Evolutionary conservation across 2,797 vertebrate genomes (phyloP), one percentile per base, ranked within the genome.

Genomic region (Pelochelys cantorii): DNA sequence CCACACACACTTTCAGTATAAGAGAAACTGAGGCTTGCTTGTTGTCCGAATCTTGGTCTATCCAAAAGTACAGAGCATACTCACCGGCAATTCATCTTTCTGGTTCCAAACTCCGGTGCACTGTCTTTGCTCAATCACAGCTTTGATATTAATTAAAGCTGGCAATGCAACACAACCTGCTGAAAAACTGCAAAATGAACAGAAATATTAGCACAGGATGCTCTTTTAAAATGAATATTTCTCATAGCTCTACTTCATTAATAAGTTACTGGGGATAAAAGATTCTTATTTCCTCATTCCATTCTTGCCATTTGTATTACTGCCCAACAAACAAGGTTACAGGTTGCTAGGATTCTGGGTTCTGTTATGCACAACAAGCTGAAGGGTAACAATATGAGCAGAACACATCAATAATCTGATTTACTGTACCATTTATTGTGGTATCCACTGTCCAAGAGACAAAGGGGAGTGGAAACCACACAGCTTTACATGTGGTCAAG

Each of bases 71-170:
- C 48, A 85, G 87, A 79, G 11, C 14, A 62, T 56, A 98, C 98
- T 98, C 95, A 98, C 98, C 80, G 98, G 98, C 71, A 98, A 96
- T 59, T 98, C 98, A 6, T 98, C 98, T 89, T 98, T 98, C 97
- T 98, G 98, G 93, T 98, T 98, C 98, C 98, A 98, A 68, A 98
- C 98, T 3, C 98, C 98, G 4, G 98, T 98, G 95, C 98, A 98
- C 97, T 98, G 98, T 87, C 98, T 98, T 88, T 98, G 98, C 79
- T 98, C 98, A 77, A 98, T 98, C 79, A 98, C 98, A 5, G 98
- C 98, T 95, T 98, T 98, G 96, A 98, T 98, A 88, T 98, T 98
- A 87, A 98, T 98, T 60, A 98, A 97, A 83, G 98, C 98, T 17
- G 98, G 98, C 95, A 98, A 97, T 0, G 98, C 98, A 90, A 98